Percentiles rank a stretch among this genome's conserved stretches.
phyloP scores from a whole-genome alignment of 2,888 invertebrate species.

The Ectemnius cavifrons region DNA sequence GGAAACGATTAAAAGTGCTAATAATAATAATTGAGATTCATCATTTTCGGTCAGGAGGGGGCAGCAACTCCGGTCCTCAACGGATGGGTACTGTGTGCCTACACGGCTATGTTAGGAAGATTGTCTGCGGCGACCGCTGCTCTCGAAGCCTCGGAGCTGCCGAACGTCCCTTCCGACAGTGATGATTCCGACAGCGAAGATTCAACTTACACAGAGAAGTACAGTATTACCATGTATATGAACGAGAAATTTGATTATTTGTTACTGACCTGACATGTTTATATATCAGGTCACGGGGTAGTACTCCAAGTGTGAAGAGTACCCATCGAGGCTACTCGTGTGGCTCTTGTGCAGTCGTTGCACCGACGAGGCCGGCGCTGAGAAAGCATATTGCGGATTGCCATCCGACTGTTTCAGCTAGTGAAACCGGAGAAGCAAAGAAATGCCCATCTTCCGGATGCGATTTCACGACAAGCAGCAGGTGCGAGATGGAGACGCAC shows the following conservation, averaged over 20 bases:
- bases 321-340: conserved; percentile 75
- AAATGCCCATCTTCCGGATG: conserved; percentile 73
- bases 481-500: conserved; percentile 78
- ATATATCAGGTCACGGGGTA: conserved; percentile 69
- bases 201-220: conserved; percentile 73
- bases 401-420: conserved; percentile 69
- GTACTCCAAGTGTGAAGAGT: conserved; percentile 66
- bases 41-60: conserved; percentile 64
- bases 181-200: conserved; percentile 75
- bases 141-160: conserved; percentile 68
- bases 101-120: conserved; percentile 75
- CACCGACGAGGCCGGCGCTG: conserved; percentile 76
- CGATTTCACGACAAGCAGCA: conserved; percentile 74
- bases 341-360: conserved; percentile 76
- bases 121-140: conserved; percentile 74
- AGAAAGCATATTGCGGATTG: conserved; percentile 76
- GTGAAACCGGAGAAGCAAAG: conserved; percentile 66
- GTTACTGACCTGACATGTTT: too few relatives aligned
- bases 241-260: neutral
- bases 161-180: conserved; percentile 72
- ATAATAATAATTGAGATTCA: neutral
- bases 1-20: neutral
- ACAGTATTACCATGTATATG: neutral
- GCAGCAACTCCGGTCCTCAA: conserved; percentile 73
- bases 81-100: conserved; percentile 74